Evolutionary conservation across 2,113 vertebrate species (phyloP), one percentile per base, ranked within the genome.

Genomic region (Conger conger): DNA sequence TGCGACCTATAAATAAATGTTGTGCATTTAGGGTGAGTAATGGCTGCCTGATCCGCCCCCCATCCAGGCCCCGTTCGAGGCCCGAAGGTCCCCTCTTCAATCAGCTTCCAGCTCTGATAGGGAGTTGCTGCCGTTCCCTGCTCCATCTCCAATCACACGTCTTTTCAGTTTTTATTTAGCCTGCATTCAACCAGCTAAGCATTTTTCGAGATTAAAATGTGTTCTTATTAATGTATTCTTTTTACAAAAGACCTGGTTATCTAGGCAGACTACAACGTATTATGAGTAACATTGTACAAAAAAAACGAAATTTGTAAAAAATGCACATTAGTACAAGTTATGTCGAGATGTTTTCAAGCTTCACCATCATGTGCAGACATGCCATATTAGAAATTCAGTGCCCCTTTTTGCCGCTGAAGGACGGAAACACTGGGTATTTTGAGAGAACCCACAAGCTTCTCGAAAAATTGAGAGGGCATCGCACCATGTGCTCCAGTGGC

Each of bases 1-100:
- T 84, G 87, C 36, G 45, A 82, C 80, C 86, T 87, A 88, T 88
- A 88, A 88, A 89, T 87, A 88, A 84, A 86, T 80, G 81, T 81
- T 53, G 45, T 30, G 79, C 82, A 83, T 87, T 89, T 89, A 89
- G 85, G 37, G 57, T 90, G 87, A 87, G 84, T 63, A 88, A 86
- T 82, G 87, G 63, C 54, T 84, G 81, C 82, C 78, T 42, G 63
- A 50, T 42, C 36, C 63, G 60, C 82, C 40, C 80, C 84, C 79
- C 40, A 1, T 57, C 42, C 37, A 45, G 54, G 38, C 23, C 23
- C 18, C 7, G 83, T 78, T 78, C 86, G 77, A 81, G 76, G 37
- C 76, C 50, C 85, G 76, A 54, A n/a, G 60, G 82, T 33, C 60
- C 27, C 4, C 27, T 18, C 60, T n/a, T 60, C 40, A 2, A 76